Evolutionary conservation across 2,113 vertebrate genomes (phyloP), one percentile per base, ranked within the genome.

Genomic region (Mobula birostris): DNA sequence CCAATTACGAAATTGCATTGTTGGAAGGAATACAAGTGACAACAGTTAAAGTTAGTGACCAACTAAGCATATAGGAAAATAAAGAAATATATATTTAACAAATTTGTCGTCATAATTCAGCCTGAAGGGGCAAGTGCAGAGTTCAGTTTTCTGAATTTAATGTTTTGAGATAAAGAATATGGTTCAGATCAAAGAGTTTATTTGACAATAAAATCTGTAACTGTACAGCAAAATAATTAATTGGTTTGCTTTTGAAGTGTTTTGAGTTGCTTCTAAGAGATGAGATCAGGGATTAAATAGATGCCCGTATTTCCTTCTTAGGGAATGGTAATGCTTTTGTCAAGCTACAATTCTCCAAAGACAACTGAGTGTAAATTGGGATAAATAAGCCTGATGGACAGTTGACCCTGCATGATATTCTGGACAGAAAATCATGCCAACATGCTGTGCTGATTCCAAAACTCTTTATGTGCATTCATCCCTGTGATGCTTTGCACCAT

Each of bases 1-100:
- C 11, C 72, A 93, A 48, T 93, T 93, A 93, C 74, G 91, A 93
- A 93, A 93, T 93, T 40, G 24, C 21, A 74, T 93, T 74, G 27
- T 27, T 24, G 56, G 7, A 74, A 56, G 68, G 27, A 76, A 29
- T 8, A 93, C 40, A 72, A 74, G 48, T 56, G 40, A 17, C 63
- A 9, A n/a, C 2, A 92, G 90, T 48, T 27, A 74, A 66, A 40
- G 66, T 12, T 93, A 70, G 91, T 48, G 40, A 56, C 36, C 14
- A 27, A 76, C 19, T 29, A 74, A 76, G 72, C n/a, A 40, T 19
- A 40, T 68, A 32, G 12, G 7, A 36, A 48, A 72, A 93, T 88
- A 63, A 66, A 88, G 27, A 19, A 74, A 70, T 70, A 27, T 0
- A 19, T 93, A 6, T 48, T 48, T 48, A 70, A 72, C 36, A 32